Evolutionary conservation across 37 sponge, comb jelly and placozoan genomes (phyloP), one percentile per base, ranked within the genome.

Genomic region (Mnemiopsis leidyi): DNA sequence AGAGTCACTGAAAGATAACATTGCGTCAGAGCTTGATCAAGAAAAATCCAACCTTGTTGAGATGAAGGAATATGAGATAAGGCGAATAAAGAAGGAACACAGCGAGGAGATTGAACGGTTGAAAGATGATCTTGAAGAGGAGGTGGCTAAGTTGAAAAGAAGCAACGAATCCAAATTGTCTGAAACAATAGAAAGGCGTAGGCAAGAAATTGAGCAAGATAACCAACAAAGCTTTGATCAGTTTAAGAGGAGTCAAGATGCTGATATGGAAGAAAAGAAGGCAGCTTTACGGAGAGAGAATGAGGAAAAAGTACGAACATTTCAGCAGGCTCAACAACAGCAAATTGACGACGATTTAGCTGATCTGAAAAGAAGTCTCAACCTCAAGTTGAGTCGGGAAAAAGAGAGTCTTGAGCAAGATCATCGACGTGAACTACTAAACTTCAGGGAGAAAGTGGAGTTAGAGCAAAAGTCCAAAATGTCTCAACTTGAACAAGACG

Each of bases 401-500:
- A 85, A 85, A 25, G 90, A 18, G 23, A n/a, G 1, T 28, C 38
- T 85, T 13, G 48, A 85, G 23, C 29, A 85, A 40, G 29, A 85
- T 13, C 40, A 85, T 40, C 36, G 39, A 26, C 33, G 0, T 16
- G 90, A 85, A 37, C 48, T 85, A 0, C 3, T 3, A 5, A 33
- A 21, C 32, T 85, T 85, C 24, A 85, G 36, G 29, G 9, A 39
- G 21, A 85, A 85, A 39, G 38, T 85, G 1, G 90, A 85, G 23
- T n/a, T 36, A 26, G 90, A 85, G 48, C 90, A 85, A 85, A 85
- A 85, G 61, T 85, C 90, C 33, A 36, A 39, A 39, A 9, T 85
- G 26, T 85, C 90, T 40, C 40, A 85, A 33, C 39, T 85, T 3
- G 90, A 85, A 26, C 40, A 85, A 25, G 90, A 85, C 9, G 39